A percentile compares a stretch with the other conserved stretches of the same genome.
Evolutionary conservation across 2,797 vertebrate genomes (phyloP).

Genomic region (Mallotus villosus): DNA sequence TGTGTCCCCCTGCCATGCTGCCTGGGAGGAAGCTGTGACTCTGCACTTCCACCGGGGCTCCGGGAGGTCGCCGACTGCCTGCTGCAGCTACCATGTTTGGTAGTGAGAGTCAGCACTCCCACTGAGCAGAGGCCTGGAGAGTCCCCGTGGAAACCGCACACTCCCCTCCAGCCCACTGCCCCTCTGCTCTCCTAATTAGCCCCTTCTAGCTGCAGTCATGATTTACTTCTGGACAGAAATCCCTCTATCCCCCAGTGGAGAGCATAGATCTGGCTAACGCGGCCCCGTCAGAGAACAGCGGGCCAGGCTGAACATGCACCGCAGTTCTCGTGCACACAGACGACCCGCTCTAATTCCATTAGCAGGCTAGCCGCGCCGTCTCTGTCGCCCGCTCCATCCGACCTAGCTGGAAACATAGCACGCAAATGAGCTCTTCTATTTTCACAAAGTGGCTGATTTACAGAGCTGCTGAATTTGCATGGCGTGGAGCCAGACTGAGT

Average conservation of each 20-base stretch:
- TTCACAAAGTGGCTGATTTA: constrained; percentile 50
- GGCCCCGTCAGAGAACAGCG: constrained; percentile 40
- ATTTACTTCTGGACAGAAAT: constrained; percentile 61
- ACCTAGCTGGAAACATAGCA: constrained; percentile 42
- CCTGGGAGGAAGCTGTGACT: constrained; percentile 44
- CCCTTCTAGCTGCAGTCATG: constrained; percentile 57
- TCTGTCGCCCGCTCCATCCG: constrained; percentile 23
- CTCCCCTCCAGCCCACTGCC: constrained; percentile 42
- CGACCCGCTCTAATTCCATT: constrained; percentile 67
- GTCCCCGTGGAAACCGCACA: constrained; percentile 43
- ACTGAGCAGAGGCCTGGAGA: constrained; percentile 34
- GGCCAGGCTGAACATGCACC: constrained; percentile 34
- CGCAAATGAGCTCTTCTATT: constrained; percentile 53
- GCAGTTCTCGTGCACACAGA: constrained; percentile 48
- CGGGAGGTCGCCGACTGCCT: constrained; percentile 29
- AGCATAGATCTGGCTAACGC: constrained; percentile 67
- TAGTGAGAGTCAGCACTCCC: constrained; percentile 22
- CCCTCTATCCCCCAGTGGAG: constrained; percentile 43
- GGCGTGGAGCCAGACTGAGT: constrained; percentile 44
- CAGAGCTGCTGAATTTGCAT: constrained; percentile 50
- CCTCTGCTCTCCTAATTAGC: constrained; percentile 66
- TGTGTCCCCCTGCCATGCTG: constrained; percentile 36
- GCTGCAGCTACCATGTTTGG: constrained; percentile 27
- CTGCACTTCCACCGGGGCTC: constrained; percentile 39
- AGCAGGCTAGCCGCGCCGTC: constrained; percentile 52